Conservation (phyloP, 2,888 invertebrate genomes). For the Cosmia pyralina region DNA sequence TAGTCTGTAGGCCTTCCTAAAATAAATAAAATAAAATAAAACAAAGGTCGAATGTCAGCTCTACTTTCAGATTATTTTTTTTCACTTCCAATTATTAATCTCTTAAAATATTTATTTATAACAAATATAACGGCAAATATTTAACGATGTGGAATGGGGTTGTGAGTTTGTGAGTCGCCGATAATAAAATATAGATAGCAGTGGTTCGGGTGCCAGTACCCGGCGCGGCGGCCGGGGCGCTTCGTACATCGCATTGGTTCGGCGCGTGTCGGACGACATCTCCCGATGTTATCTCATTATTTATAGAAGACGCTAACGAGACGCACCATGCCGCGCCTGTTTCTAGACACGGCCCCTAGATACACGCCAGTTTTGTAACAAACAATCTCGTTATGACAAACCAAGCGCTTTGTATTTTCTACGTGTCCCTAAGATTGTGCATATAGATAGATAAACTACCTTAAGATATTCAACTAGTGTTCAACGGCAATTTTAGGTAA, state of each 20-base stretch:
- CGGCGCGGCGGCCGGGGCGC: slow-evolving; percentile 34
- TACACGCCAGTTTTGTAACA: slow-evolving; percentile 66
- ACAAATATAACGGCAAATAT: slow-evolving; percentile 24
- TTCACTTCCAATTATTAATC: slow-evolving; percentile 13
- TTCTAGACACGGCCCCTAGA: slow-evolving; percentile 71
- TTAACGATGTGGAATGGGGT: slow-evolving; percentile 25
- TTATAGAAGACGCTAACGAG: slow-evolving; percentile 84
- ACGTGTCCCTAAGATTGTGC: neutral
- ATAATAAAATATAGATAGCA: slow-evolving; percentile 52
- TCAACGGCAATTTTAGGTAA: neutral
- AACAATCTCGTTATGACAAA: slow-evolving; percentile 67
- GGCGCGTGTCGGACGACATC: slow-evolving; percentile 69
- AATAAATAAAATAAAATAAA: too few relatives aligned
- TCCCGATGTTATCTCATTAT: slow-evolving; percentile 81
- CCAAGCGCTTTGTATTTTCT: slow-evolving; percentile 13
- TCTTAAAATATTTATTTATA: neutral
- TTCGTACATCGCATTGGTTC: slow-evolving; percentile 54
- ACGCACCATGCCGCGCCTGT: slow-evolving; percentile 70
- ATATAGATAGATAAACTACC: neutral
- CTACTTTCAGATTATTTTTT: neutral
- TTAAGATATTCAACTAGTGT: neutral
- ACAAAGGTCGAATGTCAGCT: neutral
- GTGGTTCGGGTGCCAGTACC: slow-evolving; percentile 48
- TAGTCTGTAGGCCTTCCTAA: too few relatives aligned
- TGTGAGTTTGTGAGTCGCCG: slow-evolving; percentile 35